Conservation (phyloP, 2,113 vertebrate species). For the Pholis gunnellus region DNA sequence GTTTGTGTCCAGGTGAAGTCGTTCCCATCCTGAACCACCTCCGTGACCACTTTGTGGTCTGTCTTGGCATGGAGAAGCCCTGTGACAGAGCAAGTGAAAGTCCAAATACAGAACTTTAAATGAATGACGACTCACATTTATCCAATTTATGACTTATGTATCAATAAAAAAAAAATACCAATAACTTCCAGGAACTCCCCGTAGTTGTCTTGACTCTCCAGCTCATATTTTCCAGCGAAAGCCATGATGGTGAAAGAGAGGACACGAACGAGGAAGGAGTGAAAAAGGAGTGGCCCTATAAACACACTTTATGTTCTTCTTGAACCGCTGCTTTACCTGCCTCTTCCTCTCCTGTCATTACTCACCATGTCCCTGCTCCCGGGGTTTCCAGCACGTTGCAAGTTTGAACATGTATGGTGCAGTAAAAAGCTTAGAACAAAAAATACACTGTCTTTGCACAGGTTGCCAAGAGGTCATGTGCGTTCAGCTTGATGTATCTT, state of each 20-base stretch:
- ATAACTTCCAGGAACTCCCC: conserved; percentile 85
- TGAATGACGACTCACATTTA: not conserved
- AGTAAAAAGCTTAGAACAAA: not conserved
- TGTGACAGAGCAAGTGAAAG: conserved; percentile 45
- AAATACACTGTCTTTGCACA: not conserved
- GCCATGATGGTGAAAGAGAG: conserved; percentile 77
- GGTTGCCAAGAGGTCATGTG: no score
- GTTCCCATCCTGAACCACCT: conserved; percentile 88
- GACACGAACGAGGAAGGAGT: conserved; percentile 15
- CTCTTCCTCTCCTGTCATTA: conserved; percentile 18
- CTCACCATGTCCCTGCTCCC: not conserved
- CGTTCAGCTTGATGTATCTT: not conserved
- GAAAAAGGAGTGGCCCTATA: conserved; percentile 59
- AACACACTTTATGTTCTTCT: not conserved
- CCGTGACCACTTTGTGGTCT: conserved; percentile 86
- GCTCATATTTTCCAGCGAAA: conserved; percentile 88
- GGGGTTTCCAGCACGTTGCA: conserved; percentile 37
- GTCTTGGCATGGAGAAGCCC: conserved; percentile 86
- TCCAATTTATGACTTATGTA: no score
- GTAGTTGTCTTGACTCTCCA: conserved; percentile 88
- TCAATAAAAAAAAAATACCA: conserved; percentile 59
- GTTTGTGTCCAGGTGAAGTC: conserved; percentile 88
- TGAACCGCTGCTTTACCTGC: not conserved
- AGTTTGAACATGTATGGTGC: conserved; percentile 32
- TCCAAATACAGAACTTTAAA: conserved; percentile 4